phyloP scores from a whole-genome alignment of 2,113 vertebrate species.

The Gobio gobio region DNA sequence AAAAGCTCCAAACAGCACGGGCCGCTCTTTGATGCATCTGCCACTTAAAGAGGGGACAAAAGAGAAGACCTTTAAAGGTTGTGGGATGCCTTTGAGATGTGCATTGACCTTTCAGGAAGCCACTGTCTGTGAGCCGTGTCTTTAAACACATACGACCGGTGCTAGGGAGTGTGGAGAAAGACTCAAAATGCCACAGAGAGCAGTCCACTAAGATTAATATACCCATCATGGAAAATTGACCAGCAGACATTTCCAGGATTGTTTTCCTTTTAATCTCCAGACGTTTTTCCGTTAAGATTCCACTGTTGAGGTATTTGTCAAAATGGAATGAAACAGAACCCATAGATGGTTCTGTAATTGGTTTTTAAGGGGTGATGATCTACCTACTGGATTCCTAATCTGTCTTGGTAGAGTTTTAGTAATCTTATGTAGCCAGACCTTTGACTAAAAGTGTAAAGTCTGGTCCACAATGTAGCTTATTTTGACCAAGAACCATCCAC shows the following conservation, averaged over 20 bases:
- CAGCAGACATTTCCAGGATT: conserved; percentile 57
- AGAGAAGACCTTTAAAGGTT: conserved; percentile 79
- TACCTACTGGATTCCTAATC: conserved; percentile 3
- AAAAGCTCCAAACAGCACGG: conserved; percentile 48
- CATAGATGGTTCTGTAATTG: conserved; percentile 8
- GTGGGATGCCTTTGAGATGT: conserved; percentile 71
- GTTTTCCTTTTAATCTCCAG: conserved; percentile 67
- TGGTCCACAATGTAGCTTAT: not conserved
- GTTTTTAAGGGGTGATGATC: conserved; percentile 26
- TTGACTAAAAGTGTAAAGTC: not conserved
- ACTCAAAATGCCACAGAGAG: conserved; percentile 65
- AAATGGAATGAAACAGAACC: conserved; percentile 64
- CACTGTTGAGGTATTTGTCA: conserved; percentile 70
- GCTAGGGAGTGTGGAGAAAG: conserved; percentile 42
- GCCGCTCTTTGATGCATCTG: conserved; percentile 60
- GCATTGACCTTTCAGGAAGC: conserved; percentile 75
- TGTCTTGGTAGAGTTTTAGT: not conserved
- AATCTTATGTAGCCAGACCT: not conserved
- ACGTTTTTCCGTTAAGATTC: conserved; percentile 66
- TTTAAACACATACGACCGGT: conserved; percentile 55
- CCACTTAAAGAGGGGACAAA: conserved; percentile 70
- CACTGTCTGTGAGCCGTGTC: conserved; percentile 52
- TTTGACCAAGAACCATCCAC: not conserved
- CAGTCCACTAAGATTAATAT: conserved; percentile 75
- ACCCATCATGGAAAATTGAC: conserved; percentile 70